phyloP scores from a whole-genome alignment of 1,140 invertebrate genomes.

The Euwallacea fornicatus region DNA sequence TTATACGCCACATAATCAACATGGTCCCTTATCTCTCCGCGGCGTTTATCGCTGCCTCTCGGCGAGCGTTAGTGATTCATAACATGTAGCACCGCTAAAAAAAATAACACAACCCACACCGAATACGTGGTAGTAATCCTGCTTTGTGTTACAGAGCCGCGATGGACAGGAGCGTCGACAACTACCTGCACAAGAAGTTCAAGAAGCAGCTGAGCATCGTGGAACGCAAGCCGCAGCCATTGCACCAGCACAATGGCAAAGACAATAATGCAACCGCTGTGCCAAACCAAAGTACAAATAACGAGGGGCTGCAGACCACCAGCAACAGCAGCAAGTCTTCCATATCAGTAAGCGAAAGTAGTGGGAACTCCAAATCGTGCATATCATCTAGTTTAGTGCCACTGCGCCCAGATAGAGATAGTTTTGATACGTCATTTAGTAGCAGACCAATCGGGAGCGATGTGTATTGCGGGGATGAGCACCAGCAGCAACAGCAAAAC shows the following conservation, averaged over 20 bases:
- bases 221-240: conserved; percentile 47
- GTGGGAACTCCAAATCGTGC: conserved; percentile 45
- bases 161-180: conserved; percentile 65
- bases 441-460: conserved; percentile 12
- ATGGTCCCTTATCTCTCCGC: conserved; percentile 19
- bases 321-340: conserved; percentile 48
- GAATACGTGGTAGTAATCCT: not conserved
- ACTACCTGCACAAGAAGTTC: conserved; percentile 89
- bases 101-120: not conserved
- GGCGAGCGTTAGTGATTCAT: conserved; percentile 15
- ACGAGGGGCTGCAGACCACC: conserved; percentile 23
- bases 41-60: conserved; percentile 11
- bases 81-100: not conserved
- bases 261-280: conserved; percentile 49
- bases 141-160: conserved; percentile 15
- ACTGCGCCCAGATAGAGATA: conserved; percentile 19
- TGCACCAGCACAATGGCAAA: conserved; percentile 42
- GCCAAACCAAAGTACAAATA: conserved; percentile 48
- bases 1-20: conserved; percentile 8
- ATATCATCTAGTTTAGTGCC: conserved; percentile 49
- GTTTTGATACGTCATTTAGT: conserved; percentile 46
- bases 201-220: conserved; percentile 78
- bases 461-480: conserved; percentile 35
- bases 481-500: conserved; percentile 29
- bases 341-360: conserved; percentile 48